These are phyloP conservation scores for Brachirus orientalis DNA, from an alignment of 2,113 vertebrate genomes.

Conservation along the genomic window DNA sequence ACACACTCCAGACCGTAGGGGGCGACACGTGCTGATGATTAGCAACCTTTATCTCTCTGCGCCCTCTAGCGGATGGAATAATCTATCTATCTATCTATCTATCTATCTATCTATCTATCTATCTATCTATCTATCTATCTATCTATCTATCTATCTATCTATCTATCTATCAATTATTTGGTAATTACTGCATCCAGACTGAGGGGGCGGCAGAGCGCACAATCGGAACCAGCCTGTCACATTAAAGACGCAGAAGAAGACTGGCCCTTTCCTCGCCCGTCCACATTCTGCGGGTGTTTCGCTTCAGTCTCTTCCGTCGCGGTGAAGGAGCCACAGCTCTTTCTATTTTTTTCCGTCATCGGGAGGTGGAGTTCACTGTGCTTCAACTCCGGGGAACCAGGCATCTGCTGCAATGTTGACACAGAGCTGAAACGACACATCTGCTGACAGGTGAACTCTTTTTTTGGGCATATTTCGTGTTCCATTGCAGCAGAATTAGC, in stretches of 20 bases:
- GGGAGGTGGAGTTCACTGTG: constrained; percentile 27
- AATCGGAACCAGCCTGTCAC: neutral
- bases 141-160: too few species aligned
- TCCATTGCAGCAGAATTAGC: too few species aligned
- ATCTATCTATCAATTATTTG: too few species aligned
- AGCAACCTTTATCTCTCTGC: too few species aligned
- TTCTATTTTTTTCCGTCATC: neutral
- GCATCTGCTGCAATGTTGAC: constrained; percentile 58
- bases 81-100: too few species aligned
- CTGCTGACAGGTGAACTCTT: constrained; percentile 51
- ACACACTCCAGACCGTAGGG: neutral
- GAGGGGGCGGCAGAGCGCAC: neutral
- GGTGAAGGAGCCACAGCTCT: constrained; percentile 20
- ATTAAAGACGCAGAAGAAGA: constrained; percentile 44
- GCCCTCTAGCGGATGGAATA: too few species aligned
- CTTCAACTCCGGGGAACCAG: constrained; percentile 35
- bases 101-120: too few species aligned
- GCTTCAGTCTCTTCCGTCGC: constrained; percentile 29
- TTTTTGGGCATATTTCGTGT: too few species aligned
- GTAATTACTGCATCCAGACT: neutral
- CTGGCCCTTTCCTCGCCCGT: neutral
- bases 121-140: too few species aligned
- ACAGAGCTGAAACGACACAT: constrained; percentile 50
- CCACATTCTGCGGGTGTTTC: constrained; percentile 68
- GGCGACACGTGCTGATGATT: neutral